phyloP scores from a whole-genome alignment of 37 sponge, comb jelly and placozoan genomes.

The Corticium candelabrum region DNA sequence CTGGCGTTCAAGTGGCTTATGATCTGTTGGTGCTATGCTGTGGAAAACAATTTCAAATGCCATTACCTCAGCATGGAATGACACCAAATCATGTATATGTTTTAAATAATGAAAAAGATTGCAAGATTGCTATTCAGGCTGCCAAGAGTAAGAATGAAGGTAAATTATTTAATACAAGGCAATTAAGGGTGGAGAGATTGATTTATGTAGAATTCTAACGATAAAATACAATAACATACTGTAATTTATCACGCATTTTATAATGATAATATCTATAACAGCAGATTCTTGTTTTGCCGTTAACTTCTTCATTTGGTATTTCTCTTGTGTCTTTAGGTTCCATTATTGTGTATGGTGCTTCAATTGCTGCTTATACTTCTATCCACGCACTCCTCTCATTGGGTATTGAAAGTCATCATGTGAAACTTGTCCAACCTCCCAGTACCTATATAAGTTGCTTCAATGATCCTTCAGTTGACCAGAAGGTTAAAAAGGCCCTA shows the following conservation, averaged over 20 bases:
- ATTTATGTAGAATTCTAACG: too few species aligned
- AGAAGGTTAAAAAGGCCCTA: conserved; percentile 31
- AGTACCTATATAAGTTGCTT: conserved; percentile 6
- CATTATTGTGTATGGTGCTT: neutral
- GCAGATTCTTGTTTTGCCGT: too few species aligned
- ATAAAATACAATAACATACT: too few species aligned
- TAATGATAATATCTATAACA: too few species aligned
- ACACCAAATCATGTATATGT: neutral
- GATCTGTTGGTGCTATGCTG: conserved; percentile 14
- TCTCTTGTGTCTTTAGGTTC: neutral
- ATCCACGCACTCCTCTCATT: neutral
- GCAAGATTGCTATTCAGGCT: neutral
- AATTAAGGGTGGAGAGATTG: too few species aligned
- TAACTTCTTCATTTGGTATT: too few species aligned
- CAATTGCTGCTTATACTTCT: neutral
- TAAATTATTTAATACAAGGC: too few species aligned
- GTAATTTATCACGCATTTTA: too few species aligned
- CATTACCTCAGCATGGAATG: neutral
- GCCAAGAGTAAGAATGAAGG: neutral
- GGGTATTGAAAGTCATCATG: neutral
- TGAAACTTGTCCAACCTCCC: neutral
- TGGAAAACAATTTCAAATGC: conserved; percentile 18
- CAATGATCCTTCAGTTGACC: conserved; percentile 37
- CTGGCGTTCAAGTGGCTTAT: neutral
- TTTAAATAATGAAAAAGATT: neutral